Conservation (phyloP, 2,797 vertebrate genomes). For the Scolopax bukidnonensis region DNA sequence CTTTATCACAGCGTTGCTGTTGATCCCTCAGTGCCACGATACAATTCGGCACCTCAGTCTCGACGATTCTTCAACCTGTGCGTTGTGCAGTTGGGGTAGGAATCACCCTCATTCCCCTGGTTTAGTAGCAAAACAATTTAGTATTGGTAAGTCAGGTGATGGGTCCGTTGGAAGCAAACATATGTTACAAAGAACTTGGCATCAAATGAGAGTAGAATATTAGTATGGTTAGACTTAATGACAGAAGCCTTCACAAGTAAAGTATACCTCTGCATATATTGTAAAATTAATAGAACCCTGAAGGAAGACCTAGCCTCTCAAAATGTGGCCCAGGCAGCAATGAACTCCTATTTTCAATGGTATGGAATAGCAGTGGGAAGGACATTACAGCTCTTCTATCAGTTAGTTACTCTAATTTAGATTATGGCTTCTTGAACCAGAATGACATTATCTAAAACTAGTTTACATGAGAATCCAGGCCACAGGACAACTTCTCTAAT, state of each 20-base stretch:
- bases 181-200: not conserved
- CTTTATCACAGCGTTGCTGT: not conserved
- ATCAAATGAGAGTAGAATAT: not conserved
- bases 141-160: not conserved
- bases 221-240: not conserved
- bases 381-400: not conserved
- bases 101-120: not conserved
- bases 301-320: not conserved
- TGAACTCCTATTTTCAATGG: not conserved
- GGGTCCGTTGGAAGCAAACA: not conserved
- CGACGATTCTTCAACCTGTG: not conserved
- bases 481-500: not conserved
- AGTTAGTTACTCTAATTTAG: not conserved
- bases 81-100: accelerated
- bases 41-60: not conserved
- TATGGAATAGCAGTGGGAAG: not conserved
- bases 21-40: not conserved
- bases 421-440: not conserved
- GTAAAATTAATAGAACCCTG: not conserved
- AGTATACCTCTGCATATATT: not conserved
- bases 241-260: not conserved
- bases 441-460: not conserved
- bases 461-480: not conserved
- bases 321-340: not conserved
- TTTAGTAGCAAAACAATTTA: not conserved